Evolutionary conservation across 2,888 invertebrate genomes (phyloP).

Genomic region (Apamea sordens): DNA sequence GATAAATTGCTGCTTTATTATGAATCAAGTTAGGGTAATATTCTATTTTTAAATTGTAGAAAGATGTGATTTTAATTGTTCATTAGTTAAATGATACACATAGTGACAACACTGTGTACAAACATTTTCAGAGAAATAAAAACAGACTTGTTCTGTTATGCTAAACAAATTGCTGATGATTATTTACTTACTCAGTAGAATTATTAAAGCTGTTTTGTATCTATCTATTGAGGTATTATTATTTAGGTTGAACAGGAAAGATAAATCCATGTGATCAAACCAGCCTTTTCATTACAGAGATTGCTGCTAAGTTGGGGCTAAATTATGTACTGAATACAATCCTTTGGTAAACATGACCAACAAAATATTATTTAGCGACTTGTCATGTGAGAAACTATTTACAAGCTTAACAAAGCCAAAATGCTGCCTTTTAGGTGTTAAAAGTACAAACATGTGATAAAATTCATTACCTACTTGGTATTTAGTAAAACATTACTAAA

Average conservation of each 20-base stretch:
- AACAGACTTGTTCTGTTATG: neutral
- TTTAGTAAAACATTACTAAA: neutral
- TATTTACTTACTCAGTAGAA: neutral
- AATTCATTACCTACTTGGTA: conserved; percentile 9
- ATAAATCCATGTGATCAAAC: neutral
- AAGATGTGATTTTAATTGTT: neutral
- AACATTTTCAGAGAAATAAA: neutral
- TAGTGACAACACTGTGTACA: neutral
- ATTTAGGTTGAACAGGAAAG: neutral
- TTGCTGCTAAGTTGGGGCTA: neutral
- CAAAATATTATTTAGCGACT: conserved; percentile 2
- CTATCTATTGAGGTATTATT: neutral
- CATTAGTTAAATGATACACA: neutral
- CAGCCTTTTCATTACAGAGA: too few species aligned
- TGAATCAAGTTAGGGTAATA: neutral
- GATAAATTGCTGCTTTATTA: conserved; percentile 13
- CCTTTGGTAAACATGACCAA: conserved; percentile 14
- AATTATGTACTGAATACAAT: neutral
- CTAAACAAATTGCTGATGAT: neutral
- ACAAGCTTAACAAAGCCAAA: neutral
- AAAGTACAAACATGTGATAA: conserved; percentile 15
- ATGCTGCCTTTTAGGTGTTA: conserved; percentile 4
- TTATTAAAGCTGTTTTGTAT: neutral
- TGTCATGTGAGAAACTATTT: conserved; percentile 21
- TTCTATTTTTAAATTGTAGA: neutral